Evolutionary conservation across 2,888 invertebrate genomes (phyloP).

Genomic region (Dynastes tityus): DNA sequence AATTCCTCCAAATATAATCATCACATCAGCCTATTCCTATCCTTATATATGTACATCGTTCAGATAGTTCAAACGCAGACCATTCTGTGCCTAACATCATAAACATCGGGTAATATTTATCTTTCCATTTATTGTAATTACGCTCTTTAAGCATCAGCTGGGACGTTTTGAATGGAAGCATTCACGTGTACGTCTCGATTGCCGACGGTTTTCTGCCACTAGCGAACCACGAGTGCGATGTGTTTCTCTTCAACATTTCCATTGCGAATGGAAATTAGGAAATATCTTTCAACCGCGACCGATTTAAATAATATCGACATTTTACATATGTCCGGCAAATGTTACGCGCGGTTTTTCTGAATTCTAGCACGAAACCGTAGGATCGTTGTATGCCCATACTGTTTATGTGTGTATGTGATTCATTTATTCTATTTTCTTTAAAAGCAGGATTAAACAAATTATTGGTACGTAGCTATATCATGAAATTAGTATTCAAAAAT

Average conservation of each 20-base stretch:
- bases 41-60: background rate
- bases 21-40: background rate
- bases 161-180: conserved; percentile 23
- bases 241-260: conserved; percentile 42
- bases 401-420: background rate
- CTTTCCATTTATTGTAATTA: conserved; percentile 43
- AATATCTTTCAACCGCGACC: conserved; percentile 34
- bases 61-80: conserved; percentile 21
- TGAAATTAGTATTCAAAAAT: too few relatives aligned
- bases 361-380: background rate
- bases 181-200: conserved; percentile 1
- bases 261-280: conserved; percentile 40
- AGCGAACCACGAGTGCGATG: conserved; percentile 7
- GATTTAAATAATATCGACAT: conserved; percentile 36
- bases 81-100: conserved; percentile 29
- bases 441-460: background rate
- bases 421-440: background rate
- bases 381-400: background rate
- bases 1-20: conserved; percentile 20
- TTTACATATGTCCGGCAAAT: conserved; percentile 41
- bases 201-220: background rate
- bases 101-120: conserved; percentile 39
- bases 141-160: conserved; percentile 27
- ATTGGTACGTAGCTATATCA: too few relatives aligned
- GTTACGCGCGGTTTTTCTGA: conserved; percentile 1